Base-by-base conservation (phyloP, 2,113 vertebrate genomes). In the Phrynosoma platyrhinos region DNA sequence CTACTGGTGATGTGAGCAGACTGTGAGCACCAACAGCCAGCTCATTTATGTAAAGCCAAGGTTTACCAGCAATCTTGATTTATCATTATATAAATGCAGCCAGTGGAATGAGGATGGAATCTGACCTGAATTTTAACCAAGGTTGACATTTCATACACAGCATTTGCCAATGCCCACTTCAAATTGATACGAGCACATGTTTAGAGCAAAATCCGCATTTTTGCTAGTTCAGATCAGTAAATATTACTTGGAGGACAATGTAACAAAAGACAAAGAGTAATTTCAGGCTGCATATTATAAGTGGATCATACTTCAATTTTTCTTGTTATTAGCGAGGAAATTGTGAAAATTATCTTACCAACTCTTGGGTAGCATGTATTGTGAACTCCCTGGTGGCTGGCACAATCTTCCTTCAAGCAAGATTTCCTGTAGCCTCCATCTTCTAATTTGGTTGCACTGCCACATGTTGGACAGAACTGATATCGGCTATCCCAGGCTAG, bases 301-400 rank as follows among this genome's bases (percentile, higher is more conserved):
- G 30, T 47, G 4, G 1, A 25, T 4, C 16, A 75, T 9, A 64
- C 8, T 52, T 2, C 23, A 68, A 32, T 32, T 80, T 47, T 62
- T 27, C 30, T 40, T 71, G 30, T 23, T 52, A 64, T 52, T 74
- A 5, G 13, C 52, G n/a, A 77, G n/a, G 36, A 83, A 53, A 68
- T 68, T 25, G 53, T 79, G 64, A 14, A 91, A 66, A 18, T 47
- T 84, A 30, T 79, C 97, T 93, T 97, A 98, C 98, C 98, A 52
- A 99, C 97, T 97, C 98, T 97, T 84, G 98, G 99, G 75, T 99
- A 99, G 21, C 98, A 98, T 9, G 98, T 99, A 91, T 98, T 99
- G 91, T 99, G 98, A 85, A 98, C 96, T 0, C 98, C 98, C 20
- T 95, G 94, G 18, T 97, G 97, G 92, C 98, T 99, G 53, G 94